phyloP scores from a whole-genome alignment of 2,797 vertebrate genomes.

The Chelon labrosus region DNA sequence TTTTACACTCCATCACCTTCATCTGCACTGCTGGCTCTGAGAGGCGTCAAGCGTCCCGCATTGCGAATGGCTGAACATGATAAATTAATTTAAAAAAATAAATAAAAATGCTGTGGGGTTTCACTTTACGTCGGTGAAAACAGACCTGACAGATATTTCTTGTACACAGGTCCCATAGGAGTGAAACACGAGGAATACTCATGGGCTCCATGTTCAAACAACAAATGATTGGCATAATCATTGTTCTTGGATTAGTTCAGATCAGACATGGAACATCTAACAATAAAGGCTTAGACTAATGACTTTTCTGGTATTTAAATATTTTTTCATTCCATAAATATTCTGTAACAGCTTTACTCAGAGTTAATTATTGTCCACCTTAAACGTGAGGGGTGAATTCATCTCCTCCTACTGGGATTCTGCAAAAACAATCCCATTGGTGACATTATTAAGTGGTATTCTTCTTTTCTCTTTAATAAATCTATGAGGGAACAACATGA shows the following conservation, averaged over 20 bases:
- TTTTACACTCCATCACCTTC: conserved; percentile 50
- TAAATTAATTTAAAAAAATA: conserved; percentile 27
- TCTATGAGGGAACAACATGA: too few relatives aligned
- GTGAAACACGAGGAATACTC: neutral
- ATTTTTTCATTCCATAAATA: neutral
- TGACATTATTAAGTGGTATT: too few relatives aligned
- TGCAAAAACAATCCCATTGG: too few relatives aligned
- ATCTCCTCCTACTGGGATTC: too few relatives aligned
- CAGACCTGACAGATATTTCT: neutral
- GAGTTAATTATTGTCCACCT: neutral
- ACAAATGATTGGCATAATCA: neutral
- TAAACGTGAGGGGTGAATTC: too few relatives aligned
- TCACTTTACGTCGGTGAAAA: conserved; percentile 9
- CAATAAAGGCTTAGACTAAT: neutral
- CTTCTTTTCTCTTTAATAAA: too few relatives aligned
- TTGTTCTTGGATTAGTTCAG: neutral
- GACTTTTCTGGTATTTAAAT: too few relatives aligned
- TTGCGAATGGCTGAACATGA: conserved; percentile 35
- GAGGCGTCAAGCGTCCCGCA: neutral
- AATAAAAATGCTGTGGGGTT: conserved; percentile 30
- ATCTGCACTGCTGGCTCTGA: conserved; percentile 34
- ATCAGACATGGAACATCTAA: neutral
- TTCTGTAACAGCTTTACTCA: neutral
- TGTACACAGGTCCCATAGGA: neutral
- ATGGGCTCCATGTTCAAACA: neutral